Evolutionary conservation across 2,113 vertebrate species (phyloP), one percentile per base, ranked within the genome.

Genomic region (Labeo catla): DNA sequence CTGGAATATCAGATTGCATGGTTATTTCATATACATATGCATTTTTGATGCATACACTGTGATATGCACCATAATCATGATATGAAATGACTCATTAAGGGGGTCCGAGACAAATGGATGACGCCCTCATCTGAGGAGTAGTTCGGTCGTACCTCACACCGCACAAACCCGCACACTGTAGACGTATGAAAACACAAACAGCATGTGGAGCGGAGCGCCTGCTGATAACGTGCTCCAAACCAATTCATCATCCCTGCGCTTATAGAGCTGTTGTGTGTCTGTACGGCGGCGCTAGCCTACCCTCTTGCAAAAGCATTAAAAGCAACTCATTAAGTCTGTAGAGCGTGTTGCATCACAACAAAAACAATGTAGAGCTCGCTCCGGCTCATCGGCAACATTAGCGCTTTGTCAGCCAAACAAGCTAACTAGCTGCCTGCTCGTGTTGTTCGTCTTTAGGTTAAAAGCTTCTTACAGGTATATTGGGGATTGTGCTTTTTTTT

Each of bases 381-480:
- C 65, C 21, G 23, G 70, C 78, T 74, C 57, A 80, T 86, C 84
- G 61, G 77, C 54, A 54, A 59, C 65, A 63, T 61, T 80, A 70
- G 63, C 23, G 49, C 79, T 78, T 61, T 73, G 70, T 47, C 72
- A 85, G 78, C 49, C 39, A 57, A 77, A 74, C 61, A 70, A 77
- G 65, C 59, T 28, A 86, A 83, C 63, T 70, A 68, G 68, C 50
- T 13, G 54, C 10, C 21, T 59, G 49, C 47, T 34, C 36, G 12
- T 80, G 66, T 81, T 81, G 63, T 78, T 65, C 47, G 63, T 65
- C 80, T 82, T 73, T 50, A 59, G 68, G 50, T 50, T 88, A 88
- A 83, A 72, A 61, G 87, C 65, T 59, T 68, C 77, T 77, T 76
- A 50, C 49, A 89, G 47, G 36, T 86, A 89, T 72, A 66, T 47